Base-by-base conservation (phyloP, 2,888 invertebrate genomes). In the Drosophila monieri region DNA sequence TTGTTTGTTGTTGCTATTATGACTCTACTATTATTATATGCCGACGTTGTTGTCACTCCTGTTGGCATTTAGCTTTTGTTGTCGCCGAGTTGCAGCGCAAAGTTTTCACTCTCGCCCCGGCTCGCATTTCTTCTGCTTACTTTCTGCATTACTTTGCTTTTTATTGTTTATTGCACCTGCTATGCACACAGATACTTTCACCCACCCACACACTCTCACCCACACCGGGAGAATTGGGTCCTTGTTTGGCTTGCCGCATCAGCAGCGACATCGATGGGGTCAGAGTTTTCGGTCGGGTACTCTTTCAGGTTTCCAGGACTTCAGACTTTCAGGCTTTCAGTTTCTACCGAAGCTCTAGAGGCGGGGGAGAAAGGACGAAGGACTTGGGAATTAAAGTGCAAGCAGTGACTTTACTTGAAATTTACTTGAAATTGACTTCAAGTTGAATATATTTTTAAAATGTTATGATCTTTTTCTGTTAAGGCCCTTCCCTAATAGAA, bases 161-260 rank as follows among this genome's bases (percentile, higher is more conserved):
- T 74, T 75, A 73, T 79, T 85, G 71, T 75, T 75, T 79, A 64
- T 62, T 62, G 73, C 65, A 58, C 61, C 61, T 56, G 61, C 41
- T 59, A 37, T 43, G 43, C 37, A 21, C n/a, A 21, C 10, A 30
- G 12, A 57, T 30, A 12, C 48, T 23, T 37, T 46, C 18, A 49
- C 43, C 25, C 27, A 54, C 6, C 15, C 21, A 14, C 23, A 9
- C 14, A 44, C 6, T 46, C 48, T 39, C 32, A 32, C 1, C 4
- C 12, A 27, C n/a, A 6, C n/a, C 35, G 2, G 6, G 21, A 30
- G 35, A 59, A 56, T 64, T 55, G 49, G 57, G 30, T 46, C 64
- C 69, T 75, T 66, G 61, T 46, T 67, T 52, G 69, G 58, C 49
- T 59, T 57, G 55, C 37, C 54, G 53, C 56, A 48, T 53, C 46